A percentile compares a stretch with the other conserved stretches of the same genome.
These are phyloP conservation scores for Diogma glabrata DNA, from an alignment of 2,888 invertebrate genomes.

Conservation along the genomic window DNA sequence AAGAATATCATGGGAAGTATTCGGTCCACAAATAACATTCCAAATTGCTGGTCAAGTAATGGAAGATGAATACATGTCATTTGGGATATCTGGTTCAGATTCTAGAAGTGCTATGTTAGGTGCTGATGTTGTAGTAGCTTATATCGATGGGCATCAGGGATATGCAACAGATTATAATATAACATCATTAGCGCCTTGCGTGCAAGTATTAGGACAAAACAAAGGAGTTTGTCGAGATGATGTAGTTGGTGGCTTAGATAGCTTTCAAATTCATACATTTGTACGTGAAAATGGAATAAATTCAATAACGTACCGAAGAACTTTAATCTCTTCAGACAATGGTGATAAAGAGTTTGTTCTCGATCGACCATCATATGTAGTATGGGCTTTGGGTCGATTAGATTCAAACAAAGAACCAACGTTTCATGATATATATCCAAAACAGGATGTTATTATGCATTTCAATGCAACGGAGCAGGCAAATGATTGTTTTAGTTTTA, in stretches of 20 bases:
- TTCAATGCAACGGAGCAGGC: constrained; percentile 51
- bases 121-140: constrained; percentile 70
- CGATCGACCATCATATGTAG: constrained; percentile 49
- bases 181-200: constrained; percentile 70
- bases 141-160: constrained; percentile 59
- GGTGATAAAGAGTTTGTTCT: constrained; percentile 63
- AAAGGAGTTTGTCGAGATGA: constrained; percentile 80
- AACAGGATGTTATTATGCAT: constrained; percentile 52
- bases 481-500: constrained; percentile 66
- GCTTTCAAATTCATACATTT: constrained; percentile 67
- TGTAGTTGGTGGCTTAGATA: constrained; percentile 68
- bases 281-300: constrained; percentile 63
- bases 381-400: constrained; percentile 77
- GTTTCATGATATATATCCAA: constrained; percentile 71
- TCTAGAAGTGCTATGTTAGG: constrained; percentile 68
- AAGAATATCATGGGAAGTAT: constrained; percentile 83
- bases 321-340: constrained; percentile 56
- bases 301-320: constrained; percentile 64
- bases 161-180: constrained; percentile 75
- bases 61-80: constrained; percentile 74
- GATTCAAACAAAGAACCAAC: constrained; percentile 68
- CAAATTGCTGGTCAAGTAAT: constrained; percentile 63
- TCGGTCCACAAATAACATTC: constrained; percentile 76
- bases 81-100: constrained; percentile 71
- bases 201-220: constrained; percentile 73